A percentile compares a stretch with the other conserved stretches of the same genome.
phyloP scores from a whole-genome alignment of 2,888 invertebrate species.

The Onchidella celtica region DNA sequence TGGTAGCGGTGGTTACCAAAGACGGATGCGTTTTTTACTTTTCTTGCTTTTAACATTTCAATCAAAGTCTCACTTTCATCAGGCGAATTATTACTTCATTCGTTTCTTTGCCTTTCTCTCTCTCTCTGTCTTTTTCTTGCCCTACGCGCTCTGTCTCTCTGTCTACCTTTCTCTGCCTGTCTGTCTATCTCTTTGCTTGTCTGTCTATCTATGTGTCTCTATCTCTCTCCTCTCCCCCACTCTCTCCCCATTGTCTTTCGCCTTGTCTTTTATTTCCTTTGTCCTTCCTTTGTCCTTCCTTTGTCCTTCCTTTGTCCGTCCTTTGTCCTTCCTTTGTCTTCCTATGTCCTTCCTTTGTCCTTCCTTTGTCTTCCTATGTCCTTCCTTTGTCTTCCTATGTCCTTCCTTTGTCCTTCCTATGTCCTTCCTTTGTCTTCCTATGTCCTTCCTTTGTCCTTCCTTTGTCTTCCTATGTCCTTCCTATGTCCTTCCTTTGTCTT shows the following conservation, averaged over 20 bases:
- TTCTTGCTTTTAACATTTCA: too few relatives aligned
- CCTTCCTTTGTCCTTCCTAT: background rate
- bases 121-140: background rate
- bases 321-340: background rate
- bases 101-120: background rate
- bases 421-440: background rate
- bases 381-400: too few relatives aligned
- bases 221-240: background rate
- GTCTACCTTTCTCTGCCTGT: background rate
- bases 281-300: background rate
- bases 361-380: background rate
- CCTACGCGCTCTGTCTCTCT: background rate
- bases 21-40: too few relatives aligned
- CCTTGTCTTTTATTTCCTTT: background rate
- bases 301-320: background rate
- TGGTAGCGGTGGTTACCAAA: too few relatives aligned
- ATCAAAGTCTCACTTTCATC: too few relatives aligned
- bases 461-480: background rate
- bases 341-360: background rate
- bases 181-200: background rate
- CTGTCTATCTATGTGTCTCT: too few relatives aligned
- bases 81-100: background rate
- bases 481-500: slow-evolving; percentile 1
- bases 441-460: background rate
- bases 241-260: background rate